Evolutionary conservation across 1,140 invertebrate species (phyloP).

Genomic region (Megalopta genalis): DNA sequence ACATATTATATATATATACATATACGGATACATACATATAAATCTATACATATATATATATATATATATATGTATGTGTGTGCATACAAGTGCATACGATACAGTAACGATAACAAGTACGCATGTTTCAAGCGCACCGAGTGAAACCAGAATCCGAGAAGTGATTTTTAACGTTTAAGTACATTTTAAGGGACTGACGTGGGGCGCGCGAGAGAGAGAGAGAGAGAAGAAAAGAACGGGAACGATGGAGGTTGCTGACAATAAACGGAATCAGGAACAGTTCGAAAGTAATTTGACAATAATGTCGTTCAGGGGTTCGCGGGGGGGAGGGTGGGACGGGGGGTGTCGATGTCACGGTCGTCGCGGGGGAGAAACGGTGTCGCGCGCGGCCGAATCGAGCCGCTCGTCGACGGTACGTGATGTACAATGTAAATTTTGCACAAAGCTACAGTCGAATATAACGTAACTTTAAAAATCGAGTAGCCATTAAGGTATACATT

Average conservation of each 20-base stretch:
- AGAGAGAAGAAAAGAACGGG: too few relatives aligned
- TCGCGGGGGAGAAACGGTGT: not conserved
- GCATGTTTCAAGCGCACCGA: slow-evolving; percentile 28
- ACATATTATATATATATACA: slow-evolving; percentile 42
- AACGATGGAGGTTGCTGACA: too few relatives aligned
- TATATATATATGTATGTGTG: too few relatives aligned
- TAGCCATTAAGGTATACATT: slow-evolving; percentile 71
- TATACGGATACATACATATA: slow-evolving; percentile 14
- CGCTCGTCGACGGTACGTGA: slow-evolving; percentile 39
- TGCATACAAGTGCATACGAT: too few relatives aligned
- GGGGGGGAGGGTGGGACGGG: slow-evolving; percentile 8
- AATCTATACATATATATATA: too few relatives aligned
- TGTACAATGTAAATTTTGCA: slow-evolving; percentile 77
- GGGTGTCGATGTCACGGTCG: slow-evolving; percentile 12
- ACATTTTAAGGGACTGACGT: slow-evolving; percentile 30
- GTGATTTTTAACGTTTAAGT: slow-evolving; percentile 49
- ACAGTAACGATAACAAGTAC: not conserved
- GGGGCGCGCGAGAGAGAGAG: too few relatives aligned
- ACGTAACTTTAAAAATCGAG: slow-evolving; percentile 68
- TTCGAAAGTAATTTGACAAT: slow-evolving; percentile 52
- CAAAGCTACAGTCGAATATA: slow-evolving; percentile 73
- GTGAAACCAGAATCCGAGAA: slow-evolving; percentile 25
- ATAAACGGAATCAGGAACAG: not conserved
- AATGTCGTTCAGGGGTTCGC: slow-evolving; percentile 42
- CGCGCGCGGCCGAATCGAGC: slow-evolving; percentile 25